Evolutionary conservation across 2,888 invertebrate species (phyloP).

Genomic region (Strigamia maritima): DNA sequence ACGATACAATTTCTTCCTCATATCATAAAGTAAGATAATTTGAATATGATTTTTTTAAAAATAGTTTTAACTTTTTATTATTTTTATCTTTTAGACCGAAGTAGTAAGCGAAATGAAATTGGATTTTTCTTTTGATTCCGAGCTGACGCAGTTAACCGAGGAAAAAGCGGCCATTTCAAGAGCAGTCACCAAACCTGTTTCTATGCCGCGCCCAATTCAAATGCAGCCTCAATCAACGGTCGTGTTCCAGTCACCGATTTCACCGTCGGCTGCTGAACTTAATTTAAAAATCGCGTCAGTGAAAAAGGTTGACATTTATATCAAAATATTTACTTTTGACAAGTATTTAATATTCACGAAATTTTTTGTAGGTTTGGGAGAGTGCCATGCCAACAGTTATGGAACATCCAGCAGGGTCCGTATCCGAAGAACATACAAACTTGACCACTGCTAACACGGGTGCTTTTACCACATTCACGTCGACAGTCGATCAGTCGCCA

Average conservation of each 20-base stretch:
- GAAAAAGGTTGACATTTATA: slow-evolving; percentile 63
- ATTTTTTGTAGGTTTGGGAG: slow-evolving; percentile 66
- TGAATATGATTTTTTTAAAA: not conserved
- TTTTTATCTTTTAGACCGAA: slow-evolving; percentile 54
- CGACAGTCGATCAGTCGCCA: slow-evolving; percentile 35
- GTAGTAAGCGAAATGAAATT: slow-evolving; percentile 84
- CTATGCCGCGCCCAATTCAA: slow-evolving; percentile 42
- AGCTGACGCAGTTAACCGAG: slow-evolving; percentile 57
- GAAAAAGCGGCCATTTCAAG: slow-evolving; percentile 46
- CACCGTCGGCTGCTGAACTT: slow-evolving; percentile 80
- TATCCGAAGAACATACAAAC: slow-evolving; percentile 43
- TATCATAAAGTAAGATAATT: not conserved
- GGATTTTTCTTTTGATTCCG: slow-evolving; percentile 80
- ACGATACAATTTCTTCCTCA: slow-evolving; percentile 7
- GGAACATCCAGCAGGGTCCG: slow-evolving; percentile 47
- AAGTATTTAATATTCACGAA: not conserved
- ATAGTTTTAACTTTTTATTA: not conserved
- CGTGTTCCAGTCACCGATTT: slow-evolving; percentile 69
- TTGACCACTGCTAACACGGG: not conserved
- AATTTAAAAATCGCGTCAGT: slow-evolving; percentile 92
- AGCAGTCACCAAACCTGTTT: slow-evolving; percentile 61
- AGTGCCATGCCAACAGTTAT: slow-evolving; percentile 53
- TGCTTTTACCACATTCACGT: slow-evolving; percentile 36
- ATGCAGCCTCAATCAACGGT: slow-evolving; percentile 42
- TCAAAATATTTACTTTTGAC: not conserved